Conservation (phyloP, 2,797 vertebrate genomes). For the Myotis myotis region DNA sequence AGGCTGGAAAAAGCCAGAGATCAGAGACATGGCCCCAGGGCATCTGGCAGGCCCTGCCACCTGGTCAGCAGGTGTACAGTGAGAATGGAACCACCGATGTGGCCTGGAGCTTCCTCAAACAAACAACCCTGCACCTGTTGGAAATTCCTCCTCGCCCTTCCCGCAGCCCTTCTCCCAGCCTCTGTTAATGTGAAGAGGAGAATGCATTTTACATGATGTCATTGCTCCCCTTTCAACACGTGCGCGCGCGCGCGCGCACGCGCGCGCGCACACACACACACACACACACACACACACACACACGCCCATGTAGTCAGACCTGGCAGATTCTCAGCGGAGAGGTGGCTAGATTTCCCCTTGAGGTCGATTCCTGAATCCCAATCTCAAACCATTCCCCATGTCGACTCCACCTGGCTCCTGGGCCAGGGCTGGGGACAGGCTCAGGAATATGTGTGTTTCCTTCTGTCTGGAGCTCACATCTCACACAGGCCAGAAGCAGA, state of each 20-base stretch:
- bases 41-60: not conserved
- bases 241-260: not conserved
- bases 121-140: constrained; percentile 13
- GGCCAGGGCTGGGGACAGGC: not conserved
- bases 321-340: not conserved
- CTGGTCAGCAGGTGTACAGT: not conserved
- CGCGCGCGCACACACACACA: not conserved
- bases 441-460: not conserved
- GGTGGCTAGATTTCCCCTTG: not conserved
- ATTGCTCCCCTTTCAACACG: not conserved
- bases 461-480: not conserved
- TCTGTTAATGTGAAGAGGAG: constrained; percentile 5
- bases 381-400: not conserved
- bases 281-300: not conserved
- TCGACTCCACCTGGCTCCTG: not conserved
- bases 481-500: not conserved
- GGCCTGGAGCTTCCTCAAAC: not conserved
- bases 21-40: not conserved
- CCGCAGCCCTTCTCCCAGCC: constrained; percentile 28
- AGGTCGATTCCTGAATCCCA: not conserved
- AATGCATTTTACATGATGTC: not conserved
- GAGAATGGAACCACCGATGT: constrained; percentile 1
- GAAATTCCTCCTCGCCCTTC: not conserved
- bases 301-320: not conserved
- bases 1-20: not conserved